Conservation (phyloP, 2,797 vertebrate species). For the Cephalopachus bancanus region DNA sequence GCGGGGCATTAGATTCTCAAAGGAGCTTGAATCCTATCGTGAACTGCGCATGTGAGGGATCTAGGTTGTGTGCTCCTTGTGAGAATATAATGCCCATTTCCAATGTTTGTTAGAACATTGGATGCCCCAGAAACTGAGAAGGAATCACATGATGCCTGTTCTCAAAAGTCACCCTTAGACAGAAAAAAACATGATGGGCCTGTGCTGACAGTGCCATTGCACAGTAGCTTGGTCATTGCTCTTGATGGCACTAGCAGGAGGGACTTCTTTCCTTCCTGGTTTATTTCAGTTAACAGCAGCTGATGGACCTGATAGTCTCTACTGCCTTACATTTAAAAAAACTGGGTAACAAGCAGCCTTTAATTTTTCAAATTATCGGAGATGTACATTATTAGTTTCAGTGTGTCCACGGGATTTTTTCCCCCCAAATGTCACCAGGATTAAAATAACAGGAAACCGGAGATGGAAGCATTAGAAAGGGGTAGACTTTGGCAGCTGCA, state of each 20-base stretch:
- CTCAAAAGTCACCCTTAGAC: neutral
- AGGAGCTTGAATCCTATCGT: too few relatives aligned
- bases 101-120: neutral
- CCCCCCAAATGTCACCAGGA: slow-evolving; percentile 62
- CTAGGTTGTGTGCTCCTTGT: too few relatives aligned
- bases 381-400: slow-evolving; percentile 72
- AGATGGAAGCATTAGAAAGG: slow-evolving; percentile 72
- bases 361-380: slow-evolving; percentile 65
- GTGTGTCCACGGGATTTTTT: slow-evolving; percentile 64
- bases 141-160: neutral
- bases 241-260: neutral
- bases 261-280: neutral
- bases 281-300: neutral
- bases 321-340: slow-evolving; percentile 42
- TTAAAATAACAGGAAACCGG: slow-evolving; percentile 81
- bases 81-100: too few relatives aligned
- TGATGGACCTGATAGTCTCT: neutral
- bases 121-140: neutral
- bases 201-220: neutral
- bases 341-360: slow-evolving; percentile 17
- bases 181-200: neutral
- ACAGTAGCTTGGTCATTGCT: neutral
- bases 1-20: too few relatives aligned
- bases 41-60: too few relatives aligned
- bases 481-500: slow-evolving; percentile 63